Evolutionary conservation across 2,113 vertebrate genomes (phyloP).

Genomic region (Pterocles burchelli): DNA sequence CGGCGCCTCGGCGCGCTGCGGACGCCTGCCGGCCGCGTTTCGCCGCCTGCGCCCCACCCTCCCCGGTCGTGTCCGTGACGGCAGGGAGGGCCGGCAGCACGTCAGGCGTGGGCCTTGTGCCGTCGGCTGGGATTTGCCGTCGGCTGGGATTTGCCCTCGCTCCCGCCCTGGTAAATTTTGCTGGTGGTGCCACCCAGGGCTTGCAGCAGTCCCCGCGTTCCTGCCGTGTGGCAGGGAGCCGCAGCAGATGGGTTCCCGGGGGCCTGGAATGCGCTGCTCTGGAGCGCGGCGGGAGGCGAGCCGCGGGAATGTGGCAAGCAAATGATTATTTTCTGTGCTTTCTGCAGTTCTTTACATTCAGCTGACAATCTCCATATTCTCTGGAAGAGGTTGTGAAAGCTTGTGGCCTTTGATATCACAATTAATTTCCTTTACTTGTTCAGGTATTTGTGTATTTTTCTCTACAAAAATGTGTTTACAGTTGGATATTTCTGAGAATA

Average conservation of each 20-base stretch:
- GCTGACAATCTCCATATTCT: background rate
- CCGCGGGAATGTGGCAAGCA: rapidly evolving
- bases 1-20: background rate
- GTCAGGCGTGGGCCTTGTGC: rapidly evolving
- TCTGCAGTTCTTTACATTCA: background rate
- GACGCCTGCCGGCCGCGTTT: background rate
- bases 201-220: rapidly evolving
- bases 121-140: rapidly evolving
- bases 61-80: rapidly evolving
- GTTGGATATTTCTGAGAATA: background rate
- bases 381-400: background rate
- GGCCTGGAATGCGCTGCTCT: background rate
- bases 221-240: background rate
- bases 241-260: rapidly evolving
- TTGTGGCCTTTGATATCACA: background rate
- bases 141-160: background rate
- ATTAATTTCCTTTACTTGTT: background rate
- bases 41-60: background rate
- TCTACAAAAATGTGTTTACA: background rate
- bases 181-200: rapidly evolving
- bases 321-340: background rate
- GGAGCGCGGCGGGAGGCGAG: background rate
- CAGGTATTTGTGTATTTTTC: background rate
- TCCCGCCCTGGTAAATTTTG: rapidly evolving
- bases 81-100: rapidly evolving